These are phyloP conservation scores for Herminia tarsipennalis DNA, from an alignment of 2,888 invertebrate species.

Conservation along the genomic window DNA sequence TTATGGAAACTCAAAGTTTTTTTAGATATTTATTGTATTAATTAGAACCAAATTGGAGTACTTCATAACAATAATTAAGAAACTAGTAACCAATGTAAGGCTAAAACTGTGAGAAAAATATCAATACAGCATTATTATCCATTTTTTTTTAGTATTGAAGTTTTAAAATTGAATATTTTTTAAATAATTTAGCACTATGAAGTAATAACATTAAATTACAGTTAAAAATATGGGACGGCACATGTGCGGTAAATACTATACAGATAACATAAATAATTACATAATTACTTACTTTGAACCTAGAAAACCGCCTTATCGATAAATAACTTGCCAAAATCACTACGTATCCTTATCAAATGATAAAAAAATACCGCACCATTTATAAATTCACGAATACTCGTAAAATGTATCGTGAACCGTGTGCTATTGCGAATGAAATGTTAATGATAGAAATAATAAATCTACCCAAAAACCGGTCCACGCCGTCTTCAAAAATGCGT, in stretches of 20 bases:
- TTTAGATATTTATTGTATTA: too few relatives aligned
- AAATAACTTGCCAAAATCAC: slow-evolving; percentile 26
- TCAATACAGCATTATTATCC: too few relatives aligned
- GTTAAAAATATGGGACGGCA: too few relatives aligned
- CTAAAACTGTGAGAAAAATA: too few relatives aligned
- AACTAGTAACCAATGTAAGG: too few relatives aligned
- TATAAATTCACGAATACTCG: slow-evolving; percentile 6
- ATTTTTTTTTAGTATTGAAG: too few relatives aligned
- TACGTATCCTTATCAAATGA: slow-evolving; percentile 20
- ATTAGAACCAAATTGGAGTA: too few relatives aligned
- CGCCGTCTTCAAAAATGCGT: slow-evolving; percentile 1
- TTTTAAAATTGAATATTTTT: too few relatives aligned
- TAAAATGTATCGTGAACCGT: slow-evolving; percentile 9
- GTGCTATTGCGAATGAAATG: slow-evolving; percentile 12
- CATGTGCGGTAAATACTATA: slow-evolving; percentile 25
- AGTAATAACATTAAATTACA: too few relatives aligned
- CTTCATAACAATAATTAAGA: too few relatives aligned
- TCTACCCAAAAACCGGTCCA: slow-evolving; percentile 36
- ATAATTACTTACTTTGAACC: slow-evolving; percentile 58
- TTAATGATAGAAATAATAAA: slow-evolving; percentile 26
- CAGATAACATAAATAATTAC: slow-evolving; percentile 41
- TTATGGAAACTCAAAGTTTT: too few relatives aligned
- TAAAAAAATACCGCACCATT: slow-evolving; percentile 22
- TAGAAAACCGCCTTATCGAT: slow-evolving; percentile 44
- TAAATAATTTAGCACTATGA: too few relatives aligned